These are phyloP conservation scores for Opisthocomus hoazin DNA, from an alignment of 2,113 vertebrate species.

Conservation along the genomic window DNA sequence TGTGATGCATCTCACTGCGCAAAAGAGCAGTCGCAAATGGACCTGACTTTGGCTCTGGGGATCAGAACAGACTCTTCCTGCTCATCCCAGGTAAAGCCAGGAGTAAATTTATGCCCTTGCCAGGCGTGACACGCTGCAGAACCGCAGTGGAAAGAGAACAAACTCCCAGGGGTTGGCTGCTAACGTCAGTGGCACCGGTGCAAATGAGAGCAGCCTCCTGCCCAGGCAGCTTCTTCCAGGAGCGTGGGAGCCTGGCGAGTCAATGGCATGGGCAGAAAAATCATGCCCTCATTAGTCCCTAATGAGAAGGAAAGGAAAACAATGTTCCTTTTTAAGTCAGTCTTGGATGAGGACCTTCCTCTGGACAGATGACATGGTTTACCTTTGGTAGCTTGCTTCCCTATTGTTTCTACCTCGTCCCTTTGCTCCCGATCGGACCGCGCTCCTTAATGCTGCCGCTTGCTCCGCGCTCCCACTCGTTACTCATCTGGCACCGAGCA, in stretches of 20 bases:
- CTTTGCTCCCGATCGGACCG: neutral
- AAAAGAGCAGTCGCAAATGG: accelerated
- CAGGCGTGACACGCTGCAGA: neutral
- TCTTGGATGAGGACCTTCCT: neutral
- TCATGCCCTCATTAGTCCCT: neutral
- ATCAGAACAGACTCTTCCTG: neutral
- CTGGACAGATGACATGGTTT: accelerated
- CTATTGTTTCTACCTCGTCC: neutral
- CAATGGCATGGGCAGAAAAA: accelerated
- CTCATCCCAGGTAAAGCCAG: neutral
- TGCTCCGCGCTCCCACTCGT: neutral
- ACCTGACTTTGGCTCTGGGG: neutral
- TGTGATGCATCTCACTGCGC: accelerated
- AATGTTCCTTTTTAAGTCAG: neutral
- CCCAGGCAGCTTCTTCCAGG: neutral
- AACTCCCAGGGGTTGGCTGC: neutral
- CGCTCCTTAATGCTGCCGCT: accelerated
- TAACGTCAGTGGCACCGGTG: neutral
- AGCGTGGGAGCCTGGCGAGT: neutral
- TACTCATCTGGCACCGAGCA: neutral
- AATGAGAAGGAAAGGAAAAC: neutral
- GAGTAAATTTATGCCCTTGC: neutral
- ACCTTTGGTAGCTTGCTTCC: neutral
- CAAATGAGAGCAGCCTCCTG: neutral
- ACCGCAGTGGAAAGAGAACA: neutral